Percentiles rank a stretch among this genome's conserved stretches.
Conservation (phyloP, 1,140 invertebrate species). For the Centruroides sculpturatus region DNA sequence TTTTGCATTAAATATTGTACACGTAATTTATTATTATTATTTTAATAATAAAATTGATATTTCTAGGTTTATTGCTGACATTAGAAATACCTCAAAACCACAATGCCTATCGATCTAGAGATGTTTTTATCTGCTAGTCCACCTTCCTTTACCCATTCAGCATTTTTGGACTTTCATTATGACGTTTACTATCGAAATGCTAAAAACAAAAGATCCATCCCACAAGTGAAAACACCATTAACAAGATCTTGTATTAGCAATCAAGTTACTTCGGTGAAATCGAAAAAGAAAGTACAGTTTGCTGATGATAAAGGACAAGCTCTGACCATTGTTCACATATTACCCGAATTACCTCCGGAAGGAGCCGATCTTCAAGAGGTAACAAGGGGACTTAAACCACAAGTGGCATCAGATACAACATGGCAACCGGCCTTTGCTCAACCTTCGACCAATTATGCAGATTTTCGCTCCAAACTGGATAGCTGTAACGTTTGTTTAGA, state of each 20-base stretch:
- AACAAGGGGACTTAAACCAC: neutral
- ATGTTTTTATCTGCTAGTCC: constrained; percentile 28
- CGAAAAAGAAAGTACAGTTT: neutral
- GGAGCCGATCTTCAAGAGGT: neutral
- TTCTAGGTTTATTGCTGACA: too few species aligned
- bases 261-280: too few species aligned
- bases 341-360: neutral
- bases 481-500: neutral
- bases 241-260: too few species aligned
- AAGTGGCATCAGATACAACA: neutral
- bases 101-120: constrained; percentile 9
- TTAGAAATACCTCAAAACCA: neutral
- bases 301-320: neutral
- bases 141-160: constrained; percentile 39
- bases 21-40: too few species aligned
- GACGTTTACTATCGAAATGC: constrained; percentile 4
- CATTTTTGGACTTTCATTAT: constrained; percentile 12
- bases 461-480: neutral
- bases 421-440: neutral
- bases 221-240: too few species aligned
- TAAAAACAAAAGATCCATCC: too few species aligned
- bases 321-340: neutral
- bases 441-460: neutral
- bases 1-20: too few species aligned
- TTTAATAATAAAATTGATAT: too few species aligned